Conservation (phyloP, 1,140 invertebrate genomes). For the Drosophila tsacasi region DNA sequence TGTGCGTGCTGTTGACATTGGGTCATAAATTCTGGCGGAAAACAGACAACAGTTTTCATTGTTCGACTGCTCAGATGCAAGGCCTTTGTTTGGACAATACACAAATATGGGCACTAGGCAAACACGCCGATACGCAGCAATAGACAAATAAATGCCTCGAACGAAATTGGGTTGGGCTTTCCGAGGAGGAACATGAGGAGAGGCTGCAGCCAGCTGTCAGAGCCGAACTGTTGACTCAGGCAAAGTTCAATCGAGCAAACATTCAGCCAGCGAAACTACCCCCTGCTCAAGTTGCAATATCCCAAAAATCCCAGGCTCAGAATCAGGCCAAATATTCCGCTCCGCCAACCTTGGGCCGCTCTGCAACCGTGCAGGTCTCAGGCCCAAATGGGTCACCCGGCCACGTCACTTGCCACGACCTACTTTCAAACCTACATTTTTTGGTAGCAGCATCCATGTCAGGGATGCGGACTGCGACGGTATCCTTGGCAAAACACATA, state of each 20-base stretch:
- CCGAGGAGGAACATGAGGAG: neutral
- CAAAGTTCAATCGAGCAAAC: conserved; percentile 21
- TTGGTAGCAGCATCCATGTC: conserved; percentile 21
- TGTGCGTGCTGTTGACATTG: conserved; percentile 72
- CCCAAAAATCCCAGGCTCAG: neutral
- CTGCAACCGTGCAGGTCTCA: conserved; percentile 5
- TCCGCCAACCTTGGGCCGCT: conserved; percentile 5
- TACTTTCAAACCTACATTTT: conserved; percentile 18
- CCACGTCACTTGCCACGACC: conserved; percentile 40
- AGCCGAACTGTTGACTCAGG: conserved; percentile 36
- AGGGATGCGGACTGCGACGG: conserved; percentile 17
- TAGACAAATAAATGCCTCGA: conserved; percentile 50
- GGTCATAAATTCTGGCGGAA: conserved; percentile 68
- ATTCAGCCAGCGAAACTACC: conserved; percentile 19
- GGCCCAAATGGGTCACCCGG: conserved; percentile 36
- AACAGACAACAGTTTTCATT: conserved; percentile 64
- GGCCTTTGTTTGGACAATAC: conserved; percentile 44
- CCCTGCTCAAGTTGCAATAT: neutral
- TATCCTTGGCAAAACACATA: conserved; percentile 11
- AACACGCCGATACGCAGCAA: conserved; percentile 54
- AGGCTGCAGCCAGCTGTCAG: conserved; percentile 59
- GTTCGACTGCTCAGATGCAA: conserved; percentile 45
- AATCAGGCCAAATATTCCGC: conserved; percentile 12
- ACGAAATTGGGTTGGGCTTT: conserved; percentile 19
- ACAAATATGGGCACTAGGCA: conserved; percentile 58